phyloP scores from a whole-genome alignment of 2,888 invertebrate genomes.

The Ennomos fuscantarius region DNA sequence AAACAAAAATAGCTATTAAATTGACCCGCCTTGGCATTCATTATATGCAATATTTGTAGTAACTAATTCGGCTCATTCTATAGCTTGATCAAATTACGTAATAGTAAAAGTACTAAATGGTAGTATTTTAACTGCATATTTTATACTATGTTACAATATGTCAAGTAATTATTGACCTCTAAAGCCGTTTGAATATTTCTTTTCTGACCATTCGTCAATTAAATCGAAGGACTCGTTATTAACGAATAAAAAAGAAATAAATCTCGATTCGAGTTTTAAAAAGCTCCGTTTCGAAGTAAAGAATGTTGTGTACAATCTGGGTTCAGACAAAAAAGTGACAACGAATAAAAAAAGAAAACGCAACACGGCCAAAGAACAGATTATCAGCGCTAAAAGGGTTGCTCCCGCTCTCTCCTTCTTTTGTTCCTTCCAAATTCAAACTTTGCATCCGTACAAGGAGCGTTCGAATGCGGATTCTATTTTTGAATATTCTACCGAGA shows the following conservation, averaged over 20 bases:
- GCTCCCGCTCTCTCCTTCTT: constrained; percentile 83
- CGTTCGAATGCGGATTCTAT: constrained; percentile 85
- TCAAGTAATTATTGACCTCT: constrained; percentile 64
- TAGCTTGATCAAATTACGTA: constrained; percentile 16
- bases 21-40: too few species aligned
- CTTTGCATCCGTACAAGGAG: constrained; percentile 83
- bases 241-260: constrained; percentile 80
- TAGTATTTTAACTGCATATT: constrained; percentile 14
- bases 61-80: constrained; percentile 14
- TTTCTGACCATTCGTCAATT: constrained; percentile 81
- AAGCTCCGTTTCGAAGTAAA: constrained; percentile 84
- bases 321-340: constrained; percentile 84
- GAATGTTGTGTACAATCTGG: constrained; percentile 85
- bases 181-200: constrained; percentile 67
- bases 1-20: too few species aligned
- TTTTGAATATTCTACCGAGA: constrained; percentile 86
- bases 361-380: constrained; percentile 83
- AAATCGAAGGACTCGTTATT: constrained; percentile 77
- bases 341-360: constrained; percentile 79
- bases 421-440: constrained; percentile 85
- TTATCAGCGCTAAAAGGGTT: constrained; percentile 86
- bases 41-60: too few species aligned
- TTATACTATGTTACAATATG: constrained; percentile 45
- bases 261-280: constrained; percentile 76
- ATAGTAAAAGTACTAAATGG: constrained; percentile 25